Base-by-base conservation (phyloP, 2,113 vertebrate genomes). In the Callospermophilus lateralis region DNA sequence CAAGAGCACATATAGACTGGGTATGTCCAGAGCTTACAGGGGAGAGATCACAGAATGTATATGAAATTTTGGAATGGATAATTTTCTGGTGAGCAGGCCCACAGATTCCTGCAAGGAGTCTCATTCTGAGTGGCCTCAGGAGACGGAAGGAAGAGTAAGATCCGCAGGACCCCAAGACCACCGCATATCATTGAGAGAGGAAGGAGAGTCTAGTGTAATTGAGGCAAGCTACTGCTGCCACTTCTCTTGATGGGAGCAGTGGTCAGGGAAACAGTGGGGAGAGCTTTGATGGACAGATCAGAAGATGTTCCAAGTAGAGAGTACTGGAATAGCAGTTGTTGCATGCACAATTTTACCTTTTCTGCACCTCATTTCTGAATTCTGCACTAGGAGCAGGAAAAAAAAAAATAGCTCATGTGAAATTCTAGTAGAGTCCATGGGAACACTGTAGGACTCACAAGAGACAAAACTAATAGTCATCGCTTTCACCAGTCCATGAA, bases 261-360 rank as follows among this genome's bases (percentile, higher is more conserved):
- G 51, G n/a, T 67, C 65, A 58, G 32, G 0, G 0, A 61, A 79
- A 39, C 12, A 4, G 37, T 20, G 9, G 55, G 55, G 61, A 42
- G 30, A 90, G 63, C 34, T 10, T 39, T 76, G 51, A 76, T 6
- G 24, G 28, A 42, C n/a, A 48, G 34, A 32, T 76, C 37, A n/a
- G 45, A 67, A 32, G 2, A n/a, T 1, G 0, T n/a, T n/a, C 77
- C 45, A 3, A 9, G 3, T 0, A 16, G 13, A 20, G 12, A 68
- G 45, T 15, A 2, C 9, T 2, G 7, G 12, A 78, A 26, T 6
- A 28, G 10, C 78, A 8, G 20, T 61, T 55, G 15, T 37, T 72
- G 15, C 3, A 19, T 8, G 34, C 4, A 34, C 6, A 32, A 32
- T 86, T 77, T 91, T 34, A 28, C 48, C 6, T 39, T 48, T 72